Percentiles rank a stretch among this genome's conserved stretches.
These are phyloP conservation scores for Clanis bilineata DNA, from an alignment of 2,888 invertebrate species.

Conservation along the genomic window DNA sequence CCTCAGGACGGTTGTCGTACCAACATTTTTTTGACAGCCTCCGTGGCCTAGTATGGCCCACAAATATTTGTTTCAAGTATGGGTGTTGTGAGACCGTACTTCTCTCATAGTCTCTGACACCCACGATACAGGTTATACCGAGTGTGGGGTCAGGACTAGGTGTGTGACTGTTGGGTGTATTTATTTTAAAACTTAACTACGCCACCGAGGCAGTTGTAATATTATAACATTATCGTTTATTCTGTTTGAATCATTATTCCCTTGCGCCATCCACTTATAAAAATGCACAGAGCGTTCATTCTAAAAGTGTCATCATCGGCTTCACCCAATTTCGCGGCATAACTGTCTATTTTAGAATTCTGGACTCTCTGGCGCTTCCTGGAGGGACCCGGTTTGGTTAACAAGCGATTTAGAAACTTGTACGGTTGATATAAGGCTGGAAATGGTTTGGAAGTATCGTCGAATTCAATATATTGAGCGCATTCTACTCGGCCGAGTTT, in stretches of 20 bases:
- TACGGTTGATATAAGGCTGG: not conserved
- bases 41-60: no score
- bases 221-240: not conserved
- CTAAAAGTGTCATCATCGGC: constrained; percentile 26
- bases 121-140: no score
- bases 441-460: not conserved
- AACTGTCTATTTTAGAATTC: constrained; percentile 65
- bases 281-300: constrained; percentile 29
- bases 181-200: no score
- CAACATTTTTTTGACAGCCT: no score
- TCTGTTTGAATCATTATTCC: constrained; percentile 1
- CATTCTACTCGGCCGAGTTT: constrained; percentile 8
- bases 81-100: no score
- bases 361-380: constrained; percentile 62
- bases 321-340: constrained; percentile 66
- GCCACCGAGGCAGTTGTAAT: no score
- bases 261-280: constrained; percentile 22
- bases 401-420: not conserved
- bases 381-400: constrained; percentile 27
- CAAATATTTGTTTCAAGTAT: no score
- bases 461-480: not conserved
- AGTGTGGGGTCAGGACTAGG: no score
- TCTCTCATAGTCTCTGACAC: no score
- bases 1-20: no score
- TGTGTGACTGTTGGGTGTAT: no score